A percentile compares a stretch with the other conserved stretches of the same genome.
Conservation (phyloP, 2,888 invertebrate genomes). For the Oligia fasciuncula region DNA sequence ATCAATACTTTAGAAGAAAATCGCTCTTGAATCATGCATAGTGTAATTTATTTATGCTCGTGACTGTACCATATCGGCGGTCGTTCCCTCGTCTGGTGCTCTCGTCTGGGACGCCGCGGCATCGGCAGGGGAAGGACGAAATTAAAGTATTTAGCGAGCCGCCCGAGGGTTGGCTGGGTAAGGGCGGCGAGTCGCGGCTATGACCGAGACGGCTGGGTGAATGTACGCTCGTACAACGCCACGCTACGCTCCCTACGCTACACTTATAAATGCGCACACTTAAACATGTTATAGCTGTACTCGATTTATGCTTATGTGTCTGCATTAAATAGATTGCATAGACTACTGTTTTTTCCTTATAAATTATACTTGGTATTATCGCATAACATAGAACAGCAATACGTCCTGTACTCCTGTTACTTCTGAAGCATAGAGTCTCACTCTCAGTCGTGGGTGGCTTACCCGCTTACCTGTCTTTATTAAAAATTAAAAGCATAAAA, state of each 20-base stretch:
- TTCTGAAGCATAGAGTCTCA: conserved; percentile 2
- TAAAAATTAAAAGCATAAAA: not conserved
- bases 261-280: conserved; percentile 56
- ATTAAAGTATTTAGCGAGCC: conserved; percentile 76
- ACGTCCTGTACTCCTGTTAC: not conserved
- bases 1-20: conserved; percentile 4
- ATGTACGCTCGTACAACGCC: conserved; percentile 66
- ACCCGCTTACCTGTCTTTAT: not conserved
- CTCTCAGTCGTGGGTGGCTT: not conserved
- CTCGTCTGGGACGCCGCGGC: conserved; percentile 70
- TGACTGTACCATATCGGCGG: conserved; percentile 48
- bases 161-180: conserved; percentile 73
- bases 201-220: conserved; percentile 72
- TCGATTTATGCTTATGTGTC: conserved; percentile 31
- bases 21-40: not conserved
- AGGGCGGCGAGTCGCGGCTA: conserved; percentile 70
- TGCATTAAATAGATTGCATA: conserved; percentile 18
- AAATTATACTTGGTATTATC: not conserved
- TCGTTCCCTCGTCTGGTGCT: conserved; percentile 66
- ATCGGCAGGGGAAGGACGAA: conserved; percentile 76
- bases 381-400: not conserved
- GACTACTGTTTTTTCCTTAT: not conserved
- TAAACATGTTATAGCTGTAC: conserved; percentile 37
- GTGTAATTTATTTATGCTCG: not conserved
- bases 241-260: conserved; percentile 56